A percentile compares a stretch with the other conserved stretches of the same genome.
phyloP scores from a whole-genome alignment of 2,797 vertebrate species.

The Platyrinchus mystaceus region DNA sequence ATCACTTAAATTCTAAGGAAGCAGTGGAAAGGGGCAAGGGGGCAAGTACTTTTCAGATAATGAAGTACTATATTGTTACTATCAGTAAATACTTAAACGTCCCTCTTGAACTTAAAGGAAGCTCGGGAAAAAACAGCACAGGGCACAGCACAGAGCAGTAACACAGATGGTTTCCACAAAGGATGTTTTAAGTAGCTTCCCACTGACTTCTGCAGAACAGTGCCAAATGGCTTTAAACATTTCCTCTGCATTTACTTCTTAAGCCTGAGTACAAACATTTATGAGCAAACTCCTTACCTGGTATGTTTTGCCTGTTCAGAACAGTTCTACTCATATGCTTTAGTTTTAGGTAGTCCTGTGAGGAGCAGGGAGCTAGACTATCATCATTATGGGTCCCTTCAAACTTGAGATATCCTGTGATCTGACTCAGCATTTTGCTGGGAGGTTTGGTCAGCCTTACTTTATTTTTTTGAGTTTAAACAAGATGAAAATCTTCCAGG shows the following conservation, averaged over 20 bases:
- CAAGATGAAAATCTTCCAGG: not conserved
- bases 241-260: not conserved
- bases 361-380: not conserved
- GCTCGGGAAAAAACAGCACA: not conserved
- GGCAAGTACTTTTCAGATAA: not conserved
- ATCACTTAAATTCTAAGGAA: not conserved
- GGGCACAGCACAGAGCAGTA: not conserved
- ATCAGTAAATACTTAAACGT: not conserved
- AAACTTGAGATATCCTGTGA: not conserved
- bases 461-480: not conserved
- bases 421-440: not conserved
- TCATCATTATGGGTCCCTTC: not conserved
- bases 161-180: not conserved
- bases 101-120: not conserved
- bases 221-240: not conserved
- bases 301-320: not conserved
- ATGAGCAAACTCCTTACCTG: not conserved
- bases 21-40: not conserved
- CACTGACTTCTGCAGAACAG: not conserved
- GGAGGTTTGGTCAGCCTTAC: not conserved
- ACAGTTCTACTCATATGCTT: not conserved
- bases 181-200: not conserved
- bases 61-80: not conserved
- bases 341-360: not conserved
- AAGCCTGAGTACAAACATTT: fast-evolving